phyloP scores from a whole-genome alignment of 2,888 invertebrate genomes.

The Lordiphosa andalusiaca region DNA sequence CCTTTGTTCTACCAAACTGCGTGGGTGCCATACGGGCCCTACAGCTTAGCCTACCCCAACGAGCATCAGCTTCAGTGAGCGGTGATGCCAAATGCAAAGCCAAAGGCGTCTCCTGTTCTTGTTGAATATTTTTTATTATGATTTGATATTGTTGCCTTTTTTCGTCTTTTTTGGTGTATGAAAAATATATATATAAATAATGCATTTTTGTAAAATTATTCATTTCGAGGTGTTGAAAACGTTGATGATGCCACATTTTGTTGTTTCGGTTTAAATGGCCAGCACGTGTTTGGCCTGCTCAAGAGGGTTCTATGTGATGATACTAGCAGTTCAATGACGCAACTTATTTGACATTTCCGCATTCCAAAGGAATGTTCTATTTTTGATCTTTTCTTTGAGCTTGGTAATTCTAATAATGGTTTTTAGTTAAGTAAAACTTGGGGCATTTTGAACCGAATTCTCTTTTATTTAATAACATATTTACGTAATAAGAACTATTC shows the following conservation, averaged over 20 bases:
- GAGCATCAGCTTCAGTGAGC: constrained; percentile 20
- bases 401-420: too few relatives aligned
- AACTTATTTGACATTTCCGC: constrained; percentile 19
- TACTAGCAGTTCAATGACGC: constrained; percentile 20
- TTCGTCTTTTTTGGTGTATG: constrained; percentile 3
- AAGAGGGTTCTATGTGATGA: not conserved
- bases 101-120: constrained; percentile 76
- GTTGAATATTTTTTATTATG: constrained; percentile 10
- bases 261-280: constrained; percentile 6
- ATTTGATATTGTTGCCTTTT: constrained; percentile 4
- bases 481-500: too few relatives aligned
- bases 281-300: constrained; percentile 27
- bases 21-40: constrained; percentile 79
- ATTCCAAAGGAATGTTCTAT: not conserved
- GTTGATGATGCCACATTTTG: constrained; percentile 14
- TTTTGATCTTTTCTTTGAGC: too few relatives aligned
- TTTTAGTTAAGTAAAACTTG: too few relatives aligned
- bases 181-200: constrained; percentile 22
- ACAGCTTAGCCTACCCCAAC: constrained; percentile 30
- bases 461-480: too few relatives aligned
- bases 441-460: too few relatives aligned
- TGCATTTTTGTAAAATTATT: constrained; percentile 17
- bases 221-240: constrained; percentile 13
- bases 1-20: constrained; percentile 79
- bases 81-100: not conserved